These are phyloP conservation scores for Leptopilina syphax DNA, from an alignment of 2,888 invertebrate genomes.

Conservation along the genomic window DNA sequence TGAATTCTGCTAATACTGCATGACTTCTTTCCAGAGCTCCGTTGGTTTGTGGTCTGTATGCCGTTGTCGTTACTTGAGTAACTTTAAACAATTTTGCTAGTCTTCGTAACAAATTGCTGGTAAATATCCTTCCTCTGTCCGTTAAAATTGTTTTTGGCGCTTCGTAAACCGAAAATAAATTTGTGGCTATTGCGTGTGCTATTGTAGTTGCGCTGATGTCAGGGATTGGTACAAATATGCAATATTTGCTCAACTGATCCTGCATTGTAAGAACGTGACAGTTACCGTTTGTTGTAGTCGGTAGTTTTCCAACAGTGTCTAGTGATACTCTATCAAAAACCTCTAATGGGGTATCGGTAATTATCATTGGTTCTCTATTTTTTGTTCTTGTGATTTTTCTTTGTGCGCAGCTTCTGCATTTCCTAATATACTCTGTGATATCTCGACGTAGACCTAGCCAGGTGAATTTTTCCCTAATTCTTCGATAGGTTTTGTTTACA, in stretches of 20 bases:
- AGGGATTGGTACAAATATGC: not conserved
- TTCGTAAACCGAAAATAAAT: not conserved
- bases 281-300: not conserved
- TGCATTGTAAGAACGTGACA: not conserved
- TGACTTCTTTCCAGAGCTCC: conserved; percentile 52
- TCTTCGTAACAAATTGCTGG: conserved; percentile 44
- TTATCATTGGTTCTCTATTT: not conserved
- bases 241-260: conserved; percentile 6
- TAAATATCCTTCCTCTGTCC: conserved; percentile 56
- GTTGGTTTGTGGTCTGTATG: conserved; percentile 50
- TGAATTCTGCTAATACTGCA: conserved; percentile 48
- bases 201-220: not conserved
- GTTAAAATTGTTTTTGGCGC: conserved; percentile 31
- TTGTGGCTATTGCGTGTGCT: not conserved
- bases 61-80: conserved; percentile 43
- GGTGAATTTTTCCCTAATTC: not conserved
- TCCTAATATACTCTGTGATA: not conserved
- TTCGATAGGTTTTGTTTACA: not conserved
- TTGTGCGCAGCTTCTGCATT: not conserved
- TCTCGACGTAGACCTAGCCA: not conserved
- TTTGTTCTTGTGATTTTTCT: not conserved
- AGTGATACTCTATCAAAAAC: not conserved
- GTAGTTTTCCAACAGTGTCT: not conserved
- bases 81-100: conserved; percentile 48
- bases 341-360: not conserved